Percentiles rank a stretch among this genome's conserved stretches.
phyloP scores from a whole-genome alignment of 2,888 invertebrate species.

The Boloria selene region DNA sequence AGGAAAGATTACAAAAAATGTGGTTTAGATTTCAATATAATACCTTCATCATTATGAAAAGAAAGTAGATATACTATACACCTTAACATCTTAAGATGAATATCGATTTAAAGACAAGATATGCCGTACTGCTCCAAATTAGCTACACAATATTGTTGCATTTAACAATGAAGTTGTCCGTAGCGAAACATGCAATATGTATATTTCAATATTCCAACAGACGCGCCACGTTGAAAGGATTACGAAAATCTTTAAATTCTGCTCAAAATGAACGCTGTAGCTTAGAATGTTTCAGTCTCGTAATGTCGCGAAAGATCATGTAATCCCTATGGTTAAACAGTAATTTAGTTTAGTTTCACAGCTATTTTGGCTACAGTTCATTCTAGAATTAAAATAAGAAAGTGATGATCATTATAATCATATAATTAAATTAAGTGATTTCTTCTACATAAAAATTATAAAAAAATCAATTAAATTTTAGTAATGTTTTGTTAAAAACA shows the following conservation, averaged over 20 bases:
- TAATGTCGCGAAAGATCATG: not conserved
- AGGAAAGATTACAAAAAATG: not conserved
- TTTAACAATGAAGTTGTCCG: not conserved
- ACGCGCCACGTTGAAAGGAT: constrained; percentile 11
- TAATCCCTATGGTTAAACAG: constrained; percentile 9
- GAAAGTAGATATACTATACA: too few species aligned
- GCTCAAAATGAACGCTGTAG: constrained; percentile 17
- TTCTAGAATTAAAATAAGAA: too few species aligned
- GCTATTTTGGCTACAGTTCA: too few species aligned
- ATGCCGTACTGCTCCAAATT: not conserved
- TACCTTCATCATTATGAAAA: too few species aligned
- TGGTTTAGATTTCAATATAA: too few species aligned
- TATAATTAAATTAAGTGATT: too few species aligned
- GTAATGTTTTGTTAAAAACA: not conserved
- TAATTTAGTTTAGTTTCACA: not conserved
- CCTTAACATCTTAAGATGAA: too few species aligned
- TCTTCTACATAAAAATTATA: too few species aligned
- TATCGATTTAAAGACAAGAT: too few species aligned
- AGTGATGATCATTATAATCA: too few species aligned
- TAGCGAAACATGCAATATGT: constrained; percentile 13
- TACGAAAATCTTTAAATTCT: constrained; percentile 19
- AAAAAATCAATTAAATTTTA: too few species aligned
- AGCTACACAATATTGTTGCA: constrained; percentile 9
- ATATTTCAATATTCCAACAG: constrained; percentile 20
- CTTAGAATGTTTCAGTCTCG: constrained; percentile 10